A percentile compares a stretch with the other conserved stretches of the same genome.
Conservation (phyloP, 2,113 vertebrate genomes). For the Lipotes vexillifer region DNA sequence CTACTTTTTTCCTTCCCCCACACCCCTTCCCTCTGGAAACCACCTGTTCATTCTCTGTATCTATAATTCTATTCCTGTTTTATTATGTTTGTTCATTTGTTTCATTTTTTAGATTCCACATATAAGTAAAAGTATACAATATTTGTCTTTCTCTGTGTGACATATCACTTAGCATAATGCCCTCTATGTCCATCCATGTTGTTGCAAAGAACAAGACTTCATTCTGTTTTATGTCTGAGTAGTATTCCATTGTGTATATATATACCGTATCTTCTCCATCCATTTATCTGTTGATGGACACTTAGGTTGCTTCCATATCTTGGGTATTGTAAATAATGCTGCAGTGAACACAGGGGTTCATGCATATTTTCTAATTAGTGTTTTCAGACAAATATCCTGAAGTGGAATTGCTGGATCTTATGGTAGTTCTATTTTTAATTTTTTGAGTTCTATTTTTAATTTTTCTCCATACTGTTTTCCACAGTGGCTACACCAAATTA, state of each 20-base stretch:
- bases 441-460: neutral
- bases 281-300: neutral
- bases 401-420: neutral
- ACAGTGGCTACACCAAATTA: neutral
- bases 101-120: neutral
- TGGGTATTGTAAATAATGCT: neutral
- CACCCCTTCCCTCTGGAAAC: neutral
- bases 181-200: neutral
- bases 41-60: neutral
- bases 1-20: neutral
- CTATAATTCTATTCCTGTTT: neutral
- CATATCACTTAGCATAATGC: neutral
- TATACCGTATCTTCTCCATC: neutral
- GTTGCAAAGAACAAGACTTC: neutral
- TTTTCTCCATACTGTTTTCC: neutral
- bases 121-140: neutral
- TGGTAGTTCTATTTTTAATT: neutral
- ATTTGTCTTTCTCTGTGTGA: neutral
- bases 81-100: neutral
- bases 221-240: neutral
- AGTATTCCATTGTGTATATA: neutral
- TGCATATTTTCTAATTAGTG: neutral
- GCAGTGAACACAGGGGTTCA: neutral
- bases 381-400: neutral
- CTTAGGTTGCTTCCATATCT: neutral